Evolutionary conservation across 2,888 invertebrate species (phyloP), one percentile per base, ranked within the genome.

Genomic region (Pteria penguin): DNA sequence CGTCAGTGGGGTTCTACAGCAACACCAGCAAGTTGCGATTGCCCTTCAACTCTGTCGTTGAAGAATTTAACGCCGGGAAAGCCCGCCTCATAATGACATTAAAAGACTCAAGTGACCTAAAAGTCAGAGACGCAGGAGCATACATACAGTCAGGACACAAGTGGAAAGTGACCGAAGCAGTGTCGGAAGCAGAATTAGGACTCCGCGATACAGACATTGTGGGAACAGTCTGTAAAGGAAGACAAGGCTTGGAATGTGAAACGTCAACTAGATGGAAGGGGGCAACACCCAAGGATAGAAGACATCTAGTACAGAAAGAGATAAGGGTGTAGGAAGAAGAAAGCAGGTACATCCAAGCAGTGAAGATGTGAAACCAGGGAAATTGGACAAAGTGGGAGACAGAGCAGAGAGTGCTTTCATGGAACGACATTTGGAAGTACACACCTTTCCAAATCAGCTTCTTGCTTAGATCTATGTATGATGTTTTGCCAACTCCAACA

Each of bases 121-220:
- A 22, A 29, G 62, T 71, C n/a, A 2, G 61, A 32, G n/a, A n/a
- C 54, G 61, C 66, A 32, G 66, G 67, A 8, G 65, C 66, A 18
- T 31, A 71, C 22, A 33, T 32, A 27, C 24, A 45, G 24, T 58
- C 60, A 27, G 58, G 77, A 33, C 62, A 45, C 36, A 65, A 32
- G 55, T 74, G 73, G 71, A 32, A 55, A 67, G 70, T 36, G 8
- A 65, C 36, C 26, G 29, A 60, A 52, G 76, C 72, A 60, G 70
- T 70, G 5, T 22, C 27, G 2, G 45, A 61, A 27, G 67, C 71
- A 57, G 76, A 65, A 22, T 62, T 52, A 29, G 66, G 61, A 33
- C 24, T 68, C 11, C n/a, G 27, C 29, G 62, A 72, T 11, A 72
- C 61, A 72, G 72, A 76, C 58, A 63, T 72, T 2, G 68, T n/a